phyloP scores from a whole-genome alignment of 2,797 vertebrate species.

The Brotula barbata region DNA sequence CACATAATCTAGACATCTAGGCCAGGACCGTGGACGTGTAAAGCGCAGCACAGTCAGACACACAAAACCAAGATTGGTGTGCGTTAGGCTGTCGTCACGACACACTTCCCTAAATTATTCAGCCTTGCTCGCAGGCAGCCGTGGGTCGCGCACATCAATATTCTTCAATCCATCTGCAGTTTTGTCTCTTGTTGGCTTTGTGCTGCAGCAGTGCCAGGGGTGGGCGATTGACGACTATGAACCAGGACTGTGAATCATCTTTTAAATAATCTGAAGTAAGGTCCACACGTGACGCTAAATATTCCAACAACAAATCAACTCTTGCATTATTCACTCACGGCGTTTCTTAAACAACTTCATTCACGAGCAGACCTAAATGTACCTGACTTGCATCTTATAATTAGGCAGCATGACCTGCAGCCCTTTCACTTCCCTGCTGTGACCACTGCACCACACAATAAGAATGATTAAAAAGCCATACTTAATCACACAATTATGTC shows the following conservation, averaged over 20 bases:
- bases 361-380: conserved; percentile 5
- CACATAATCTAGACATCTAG: conserved; percentile 63
- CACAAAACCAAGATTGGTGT: conserved; percentile 73
- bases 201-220: conserved; percentile 75
- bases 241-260: conserved; percentile 56
- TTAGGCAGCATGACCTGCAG: conserved; percentile 62
- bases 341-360: conserved; percentile 20
- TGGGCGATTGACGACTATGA: conserved; percentile 62
- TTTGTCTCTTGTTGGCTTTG: conserved; percentile 81
- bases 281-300: conserved; percentile 36
- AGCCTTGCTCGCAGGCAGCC: conserved; percentile 82
- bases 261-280: conserved; percentile 38
- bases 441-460: conserved; percentile 72
- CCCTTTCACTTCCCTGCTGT: conserved; percentile 57
- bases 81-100: conserved; percentile 77
- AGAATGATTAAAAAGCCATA: conserved; percentile 73
- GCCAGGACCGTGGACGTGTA: conserved; percentile 57
- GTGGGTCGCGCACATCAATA: conserved; percentile 83
- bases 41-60: conserved; percentile 51
- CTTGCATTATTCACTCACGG: conserved; percentile 8
- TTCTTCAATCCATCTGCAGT: conserved; percentile 84
- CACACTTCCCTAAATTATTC: conserved; percentile 85
- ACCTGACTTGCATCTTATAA: conserved; percentile 48
- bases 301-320: conserved; percentile 45
- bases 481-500: conserved; percentile 71